A percentile compares a stretch with the other conserved stretches of the same genome.
Conservation (phyloP, 2,888 invertebrate species). For the Mythimna albipuncta region DNA sequence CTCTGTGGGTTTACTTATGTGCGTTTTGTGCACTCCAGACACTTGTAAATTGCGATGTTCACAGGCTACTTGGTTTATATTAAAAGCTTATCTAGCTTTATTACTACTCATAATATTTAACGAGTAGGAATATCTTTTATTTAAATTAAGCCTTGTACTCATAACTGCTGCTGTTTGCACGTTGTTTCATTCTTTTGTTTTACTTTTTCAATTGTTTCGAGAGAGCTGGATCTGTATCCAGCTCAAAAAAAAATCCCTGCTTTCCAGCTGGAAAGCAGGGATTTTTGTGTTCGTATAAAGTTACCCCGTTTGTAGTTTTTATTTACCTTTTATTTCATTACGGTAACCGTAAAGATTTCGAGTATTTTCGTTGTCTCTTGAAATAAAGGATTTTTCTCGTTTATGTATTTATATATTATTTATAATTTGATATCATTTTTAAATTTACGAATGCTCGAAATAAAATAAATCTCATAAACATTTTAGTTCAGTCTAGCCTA, state of each 20-base stretch:
- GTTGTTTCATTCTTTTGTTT: constrained; percentile 4
- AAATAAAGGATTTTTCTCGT: too few relatives aligned
- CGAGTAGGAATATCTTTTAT: constrained; percentile 32
- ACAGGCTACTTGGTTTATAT: constrained; percentile 56
- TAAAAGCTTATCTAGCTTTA: constrained; percentile 47
- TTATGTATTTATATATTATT: too few relatives aligned
- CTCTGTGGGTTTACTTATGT: constrained; percentile 40
- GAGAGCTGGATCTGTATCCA: neutral
- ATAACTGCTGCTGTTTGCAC: neutral
- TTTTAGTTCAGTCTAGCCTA: neutral
- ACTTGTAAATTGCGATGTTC: constrained; percentile 57
- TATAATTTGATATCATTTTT: too few relatives aligned
- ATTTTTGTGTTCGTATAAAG: neutral
- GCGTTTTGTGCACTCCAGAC: constrained; percentile 57
- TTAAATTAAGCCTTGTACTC: constrained; percentile 8
- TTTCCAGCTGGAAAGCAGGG: neutral
- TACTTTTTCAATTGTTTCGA: constrained; percentile 1
- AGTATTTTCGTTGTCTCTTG: neutral
- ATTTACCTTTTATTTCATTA: constrained; percentile 4
- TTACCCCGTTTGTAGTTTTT: neutral
- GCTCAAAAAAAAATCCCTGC: too few relatives aligned
- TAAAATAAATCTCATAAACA: too few relatives aligned
- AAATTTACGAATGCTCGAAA: too few relatives aligned
- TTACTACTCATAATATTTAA: constrained; percentile 38
- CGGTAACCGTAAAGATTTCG: neutral